Evolutionary conservation across 2,888 invertebrate genomes (phyloP), one percentile per base, ranked within the genome.

Genomic region (Ptychoptera contaminata): DNA sequence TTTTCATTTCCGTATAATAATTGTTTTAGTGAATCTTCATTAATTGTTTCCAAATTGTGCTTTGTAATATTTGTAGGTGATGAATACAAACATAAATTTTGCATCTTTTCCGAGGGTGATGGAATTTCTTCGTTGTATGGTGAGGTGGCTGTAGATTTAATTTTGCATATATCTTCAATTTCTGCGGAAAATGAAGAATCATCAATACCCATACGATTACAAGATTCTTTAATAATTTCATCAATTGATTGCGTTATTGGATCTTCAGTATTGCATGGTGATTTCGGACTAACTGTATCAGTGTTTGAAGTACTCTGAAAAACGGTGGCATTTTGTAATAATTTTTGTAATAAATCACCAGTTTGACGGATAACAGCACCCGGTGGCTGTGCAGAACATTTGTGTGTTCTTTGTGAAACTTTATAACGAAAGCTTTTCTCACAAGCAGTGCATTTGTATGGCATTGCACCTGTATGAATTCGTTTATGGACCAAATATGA

Each of bases 401-500:
- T 86, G 56, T 87, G 86, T 4, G 84, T 85, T 55, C 83, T 71
- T 60, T 84, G 82, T 43, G 85, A 85, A 9, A 86, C 84, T 72
- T 87, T 87, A 55, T 87, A 87, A 47, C 87, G 73, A 59, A 87
- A 87, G 56, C 72, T 80, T 68, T 83, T 85, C 43, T 81, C 74
- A 58, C 87, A 88, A 8, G 76, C 73, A 37, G 79, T 77, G 56
- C 87, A 87, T 62, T 80, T 82, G 57, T 87, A 87, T 1, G 87
- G 87, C 84, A 35, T 35, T 11, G 11, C 16, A 14, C 15, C 37
- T 4, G 35, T 82, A 54, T 87, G 86, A 52, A 86, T 87, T 50
- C 87, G 72, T 49, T 80, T 73, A 59, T 88, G 87, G 0, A 88
- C 87, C 56, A 87, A 68, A 61, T 86, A 87, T 0, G 86, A 86